Percentiles rank a stretch among this genome's conserved stretches.
Conservation (phyloP, 2,797 vertebrate species). For the Paramormyrops hopkinsi region DNA sequence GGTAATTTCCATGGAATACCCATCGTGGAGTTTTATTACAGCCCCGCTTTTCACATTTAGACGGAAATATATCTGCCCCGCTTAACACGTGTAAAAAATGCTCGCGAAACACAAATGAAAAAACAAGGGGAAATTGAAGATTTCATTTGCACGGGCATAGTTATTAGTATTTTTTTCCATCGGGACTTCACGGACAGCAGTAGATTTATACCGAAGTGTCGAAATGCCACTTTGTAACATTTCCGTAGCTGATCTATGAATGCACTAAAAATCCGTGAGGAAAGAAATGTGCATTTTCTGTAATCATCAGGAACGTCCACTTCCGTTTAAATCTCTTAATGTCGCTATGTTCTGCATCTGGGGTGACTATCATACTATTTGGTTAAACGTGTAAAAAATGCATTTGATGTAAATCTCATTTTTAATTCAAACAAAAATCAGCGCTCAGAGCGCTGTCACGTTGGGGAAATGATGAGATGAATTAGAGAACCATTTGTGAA, state of each 20-base stretch:
- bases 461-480: conserved; percentile 22
- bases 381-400: not conserved
- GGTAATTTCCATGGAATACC: not conserved
- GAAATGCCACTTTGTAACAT: not conserved
- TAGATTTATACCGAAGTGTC: not conserved
- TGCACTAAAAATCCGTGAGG: conserved; percentile 32
- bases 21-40: not conserved
- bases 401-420: not conserved
- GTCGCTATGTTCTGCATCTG: conserved; percentile 10
- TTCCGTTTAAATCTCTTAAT: conserved; percentile 28
- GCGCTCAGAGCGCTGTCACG: conserved; percentile 17
- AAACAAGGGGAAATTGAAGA: conserved; percentile 26
- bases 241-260: conserved; percentile 24
- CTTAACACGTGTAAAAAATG: not conserved
- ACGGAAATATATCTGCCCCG: not conserved
- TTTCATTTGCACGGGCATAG: conserved; percentile 10
- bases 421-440: conserved; percentile 10
- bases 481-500: conserved; percentile 11
- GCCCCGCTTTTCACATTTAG: not conserved
- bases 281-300: conserved; percentile 37
- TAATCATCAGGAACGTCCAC: conserved; percentile 34
- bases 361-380: conserved; percentile 19
- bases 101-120: not conserved
- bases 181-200: not conserved
- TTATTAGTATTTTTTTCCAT: not conserved